Conservation (phyloP, 2,888 invertebrate genomes). For the Drosophila phalerata region DNA sequence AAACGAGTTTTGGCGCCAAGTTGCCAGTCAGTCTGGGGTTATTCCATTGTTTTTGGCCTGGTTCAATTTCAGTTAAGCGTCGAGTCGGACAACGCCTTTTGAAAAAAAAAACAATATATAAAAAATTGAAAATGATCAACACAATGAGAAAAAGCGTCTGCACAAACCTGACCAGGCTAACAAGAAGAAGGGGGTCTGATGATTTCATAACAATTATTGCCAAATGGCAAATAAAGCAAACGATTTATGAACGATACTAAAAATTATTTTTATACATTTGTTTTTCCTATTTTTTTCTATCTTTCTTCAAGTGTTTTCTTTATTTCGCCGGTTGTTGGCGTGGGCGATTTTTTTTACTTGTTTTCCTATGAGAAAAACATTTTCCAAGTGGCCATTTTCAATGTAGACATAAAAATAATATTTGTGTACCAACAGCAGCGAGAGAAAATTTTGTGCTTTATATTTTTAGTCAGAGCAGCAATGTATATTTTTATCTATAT, state of each 20-base stretch:
- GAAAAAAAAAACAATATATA: background rate
- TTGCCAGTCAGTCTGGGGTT: slow-evolving; percentile 67
- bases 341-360: slow-evolving; percentile 48
- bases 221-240: slow-evolving; percentile 56
- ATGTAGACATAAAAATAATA: slow-evolving; percentile 37
- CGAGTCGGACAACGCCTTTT: slow-evolving; percentile 58
- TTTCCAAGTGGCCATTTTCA: slow-evolving; percentile 55
- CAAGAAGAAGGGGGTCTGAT: background rate
- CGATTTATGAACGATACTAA: slow-evolving; percentile 54
- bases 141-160: slow-evolving; percentile 44
- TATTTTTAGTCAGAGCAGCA: slow-evolving; percentile 41
- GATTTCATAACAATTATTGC: slow-evolving; percentile 79
- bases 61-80: slow-evolving; percentile 63
- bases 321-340: slow-evolving; percentile 56
- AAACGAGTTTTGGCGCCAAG: slow-evolving; percentile 71
- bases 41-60: slow-evolving; percentile 73
- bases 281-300: slow-evolving; percentile 24
- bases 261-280: slow-evolving; percentile 18
- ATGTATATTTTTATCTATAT: slow-evolving; percentile 8
- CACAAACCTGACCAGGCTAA: slow-evolving; percentile 35
- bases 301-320: slow-evolving; percentile 33
- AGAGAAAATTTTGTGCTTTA: slow-evolving; percentile 24
- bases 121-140: slow-evolving; percentile 66
- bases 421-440: slow-evolving; percentile 12
- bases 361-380: slow-evolving; percentile 47